A percentile compares a stretch with the other conserved stretches of the same genome.
Evolutionary conservation across 2,113 vertebrate species (phyloP).

Genomic region (Silurus meridionalis): DNA sequence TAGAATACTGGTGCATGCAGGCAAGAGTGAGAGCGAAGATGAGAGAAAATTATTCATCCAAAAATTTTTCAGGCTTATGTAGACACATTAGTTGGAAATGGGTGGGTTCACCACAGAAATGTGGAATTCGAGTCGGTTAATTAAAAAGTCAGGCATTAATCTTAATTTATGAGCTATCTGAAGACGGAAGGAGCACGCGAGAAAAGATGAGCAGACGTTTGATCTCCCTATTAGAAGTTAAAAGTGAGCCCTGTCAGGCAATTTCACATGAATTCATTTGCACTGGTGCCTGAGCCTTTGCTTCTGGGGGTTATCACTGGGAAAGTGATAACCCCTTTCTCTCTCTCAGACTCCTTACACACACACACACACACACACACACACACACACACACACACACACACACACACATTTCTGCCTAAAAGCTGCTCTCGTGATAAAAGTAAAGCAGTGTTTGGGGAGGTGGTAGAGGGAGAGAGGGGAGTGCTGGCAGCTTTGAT

Average conservation of each 20-base stretch:
- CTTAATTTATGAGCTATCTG: constrained; percentile 59
- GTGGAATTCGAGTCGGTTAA: constrained; percentile 52
- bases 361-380: background rate
- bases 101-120: constrained; percentile 35
- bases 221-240: constrained; percentile 62
- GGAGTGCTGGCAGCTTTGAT: constrained; percentile 52
- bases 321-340: constrained; percentile 30
- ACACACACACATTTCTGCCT: constrained; percentile 1
- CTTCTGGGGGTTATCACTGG: constrained; percentile 45
- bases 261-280: constrained; percentile 57
- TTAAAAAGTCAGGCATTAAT: constrained; percentile 58
- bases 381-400: background rate
- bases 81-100: constrained; percentile 43
- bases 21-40: background rate
- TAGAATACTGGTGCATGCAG: background rate
- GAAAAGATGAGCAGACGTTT: constrained; percentile 50
- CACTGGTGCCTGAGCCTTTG: constrained; percentile 29
- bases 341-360: background rate
- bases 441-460: constrained; percentile 50
- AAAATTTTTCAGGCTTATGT: constrained; percentile 21
- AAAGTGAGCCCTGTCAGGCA: constrained; percentile 56
- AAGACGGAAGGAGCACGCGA: constrained; percentile 36
- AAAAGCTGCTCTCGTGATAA: constrained; percentile 47
- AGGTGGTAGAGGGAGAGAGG: constrained; percentile 40
- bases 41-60: constrained; percentile 27